Percentiles rank a stretch among this genome's conserved stretches.
Conservation (phyloP, 2,113 vertebrate genomes). For the Myotis davidii region DNA sequence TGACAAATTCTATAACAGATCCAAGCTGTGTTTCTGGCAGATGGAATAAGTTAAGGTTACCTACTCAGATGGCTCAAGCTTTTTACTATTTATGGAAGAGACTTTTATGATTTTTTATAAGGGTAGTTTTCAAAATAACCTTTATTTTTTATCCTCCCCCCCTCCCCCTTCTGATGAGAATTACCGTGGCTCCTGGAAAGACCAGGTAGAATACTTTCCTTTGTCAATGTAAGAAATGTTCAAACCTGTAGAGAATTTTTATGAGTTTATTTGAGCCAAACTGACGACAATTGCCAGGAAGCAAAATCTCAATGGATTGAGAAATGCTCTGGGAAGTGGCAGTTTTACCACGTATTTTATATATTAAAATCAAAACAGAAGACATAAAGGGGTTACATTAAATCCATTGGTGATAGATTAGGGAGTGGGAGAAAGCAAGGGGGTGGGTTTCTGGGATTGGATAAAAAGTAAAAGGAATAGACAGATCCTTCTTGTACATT, state of each 20-base stretch:
- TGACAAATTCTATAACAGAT: neutral
- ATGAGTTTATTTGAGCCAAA: neutral
- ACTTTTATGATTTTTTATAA: neutral
- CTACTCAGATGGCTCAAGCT: neutral
- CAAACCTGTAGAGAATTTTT: neutral
- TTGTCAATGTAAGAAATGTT: neutral
- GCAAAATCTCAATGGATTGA: neutral
- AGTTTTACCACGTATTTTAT: neutral
- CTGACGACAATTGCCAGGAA: neutral
- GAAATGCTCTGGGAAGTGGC: neutral
- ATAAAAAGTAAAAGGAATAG: neutral
- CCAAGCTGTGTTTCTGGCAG: neutral
- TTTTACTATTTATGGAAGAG: neutral
- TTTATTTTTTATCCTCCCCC: neutral
- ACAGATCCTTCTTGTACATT: neutral
- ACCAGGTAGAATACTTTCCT: neutral
- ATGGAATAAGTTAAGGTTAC: neutral
- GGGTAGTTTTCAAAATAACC: neutral
- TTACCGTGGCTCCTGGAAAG: neutral
- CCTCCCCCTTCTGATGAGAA: neutral
- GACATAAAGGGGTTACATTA: neutral
- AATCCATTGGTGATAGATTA: neutral
- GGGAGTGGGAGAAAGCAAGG: neutral
- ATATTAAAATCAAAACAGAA: neutral
- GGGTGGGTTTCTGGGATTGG: neutral